Percentiles rank a stretch among this genome's conserved stretches.
Conservation (phyloP, 2,113 vertebrate species). For the Mesocricetus auratus region DNA sequence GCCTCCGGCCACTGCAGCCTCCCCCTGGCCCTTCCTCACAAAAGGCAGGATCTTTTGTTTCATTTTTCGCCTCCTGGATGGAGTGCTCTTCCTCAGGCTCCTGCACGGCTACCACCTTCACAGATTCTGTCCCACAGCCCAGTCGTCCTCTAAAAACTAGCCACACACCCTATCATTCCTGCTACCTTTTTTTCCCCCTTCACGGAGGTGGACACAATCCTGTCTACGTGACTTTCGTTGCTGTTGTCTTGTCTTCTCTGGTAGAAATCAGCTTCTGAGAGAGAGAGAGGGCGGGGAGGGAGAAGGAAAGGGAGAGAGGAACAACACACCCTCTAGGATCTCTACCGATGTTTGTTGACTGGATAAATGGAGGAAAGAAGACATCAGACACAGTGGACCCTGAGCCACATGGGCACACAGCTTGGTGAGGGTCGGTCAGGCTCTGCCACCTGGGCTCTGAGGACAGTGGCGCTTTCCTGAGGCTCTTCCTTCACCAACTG, state of each 20-base stretch:
- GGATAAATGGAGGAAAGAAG: background rate
- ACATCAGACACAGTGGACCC: background rate
- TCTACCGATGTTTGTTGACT: background rate
- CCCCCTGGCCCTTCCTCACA: background rate
- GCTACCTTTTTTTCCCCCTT: background rate
- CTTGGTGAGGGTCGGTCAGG: background rate
- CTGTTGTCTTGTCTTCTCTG: background rate
- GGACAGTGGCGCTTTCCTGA: background rate
- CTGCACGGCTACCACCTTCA: background rate
- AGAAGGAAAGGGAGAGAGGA: background rate
- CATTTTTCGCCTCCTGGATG: background rate
- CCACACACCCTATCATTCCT: background rate
- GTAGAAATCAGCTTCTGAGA: background rate
- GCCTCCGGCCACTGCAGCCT: background rate
- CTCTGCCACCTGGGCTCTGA: background rate
- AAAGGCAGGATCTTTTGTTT: too few species aligned
- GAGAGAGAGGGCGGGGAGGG: background rate
- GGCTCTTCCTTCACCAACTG: background rate
- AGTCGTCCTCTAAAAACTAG: background rate
- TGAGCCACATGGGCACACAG: background rate
- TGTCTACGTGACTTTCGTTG: background rate
- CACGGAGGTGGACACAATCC: background rate
- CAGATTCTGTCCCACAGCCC: background rate
- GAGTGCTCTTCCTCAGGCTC: background rate
- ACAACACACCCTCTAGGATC: background rate